A percentile compares a stretch with the other conserved stretches of the same genome.
Conservation (phyloP, 2,797 vertebrate genomes). For the Scomberomorus guttatus region DNA sequence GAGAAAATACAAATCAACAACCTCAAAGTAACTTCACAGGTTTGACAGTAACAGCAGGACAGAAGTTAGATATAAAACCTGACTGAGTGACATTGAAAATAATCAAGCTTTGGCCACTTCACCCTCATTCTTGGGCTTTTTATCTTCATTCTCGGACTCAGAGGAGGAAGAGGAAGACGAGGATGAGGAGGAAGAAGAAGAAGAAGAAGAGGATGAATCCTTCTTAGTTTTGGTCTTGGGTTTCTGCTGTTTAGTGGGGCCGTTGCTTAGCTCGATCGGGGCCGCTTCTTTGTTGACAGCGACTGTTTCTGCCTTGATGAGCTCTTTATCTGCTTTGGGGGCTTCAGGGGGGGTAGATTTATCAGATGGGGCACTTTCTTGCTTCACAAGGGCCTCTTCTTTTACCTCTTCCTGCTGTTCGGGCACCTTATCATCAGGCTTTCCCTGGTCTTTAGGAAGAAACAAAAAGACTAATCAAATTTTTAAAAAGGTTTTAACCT, state of each 20-base stretch:
- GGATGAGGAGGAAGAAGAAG: conserved; percentile 15
- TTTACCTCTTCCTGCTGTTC: background rate
- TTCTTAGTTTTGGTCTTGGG: conserved; percentile 41
- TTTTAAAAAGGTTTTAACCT: background rate
- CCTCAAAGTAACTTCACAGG: background rate
- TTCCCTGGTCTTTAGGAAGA: conserved; percentile 30
- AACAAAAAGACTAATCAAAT: background rate
- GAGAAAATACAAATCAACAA: conserved; percentile 1
- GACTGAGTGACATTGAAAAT: background rate
- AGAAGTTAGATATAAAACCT: background rate
- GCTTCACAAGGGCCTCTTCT: background rate
- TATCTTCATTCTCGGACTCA: conserved; percentile 45
- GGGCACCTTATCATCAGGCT: background rate
- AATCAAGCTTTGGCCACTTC: conserved; percentile 24
- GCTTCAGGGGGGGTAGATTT: background rate
- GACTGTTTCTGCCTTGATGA: background rate
- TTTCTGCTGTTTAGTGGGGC: conserved; percentile 11
- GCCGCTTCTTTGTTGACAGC: background rate
- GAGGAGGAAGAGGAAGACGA: conserved; percentile 53
- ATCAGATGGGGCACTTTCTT: background rate
- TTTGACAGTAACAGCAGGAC: background rate
- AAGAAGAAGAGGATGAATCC: conserved; percentile 45
- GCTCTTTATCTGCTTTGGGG: conserved; percentile 3
- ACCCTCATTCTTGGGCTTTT: background rate
- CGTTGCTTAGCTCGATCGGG: background rate